Evolutionary conservation across 2,113 vertebrate genomes (phyloP), one percentile per base, ranked within the genome.

Genomic region (Odocoileus virginianus): DNA sequence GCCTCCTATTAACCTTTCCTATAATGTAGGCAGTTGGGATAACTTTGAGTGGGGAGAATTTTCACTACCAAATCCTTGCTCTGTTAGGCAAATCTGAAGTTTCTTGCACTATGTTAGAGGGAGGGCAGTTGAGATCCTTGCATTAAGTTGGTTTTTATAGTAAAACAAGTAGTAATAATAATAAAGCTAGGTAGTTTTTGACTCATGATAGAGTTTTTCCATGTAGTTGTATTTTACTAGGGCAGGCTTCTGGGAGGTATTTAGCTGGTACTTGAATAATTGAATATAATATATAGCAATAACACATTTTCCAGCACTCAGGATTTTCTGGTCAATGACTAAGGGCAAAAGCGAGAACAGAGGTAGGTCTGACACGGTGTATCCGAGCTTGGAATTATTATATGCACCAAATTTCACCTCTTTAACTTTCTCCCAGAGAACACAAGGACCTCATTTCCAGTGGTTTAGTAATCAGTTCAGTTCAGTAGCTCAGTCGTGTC

Each of bases 181-280:
- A 89, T 64, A 78, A 9, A 61, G n/a, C 4, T 82, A 9, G n/a
- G 2, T 71, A 52, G 36, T 83, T 95, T 97, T 91, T 33, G 25
- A 71, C 61, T 94, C 83, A 76, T 33, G 14, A 28, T 82, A 13
- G 36, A 30, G 15, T 83, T 81, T 92, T 95, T 82, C 25, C 17
- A 13, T 87, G 33, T 28, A 58, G 25, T 67, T 88, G 33, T 0
- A 36, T 93, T 96, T 97, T 97, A 81, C 52, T 93, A 36, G 12
- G 16, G 2, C 87, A 84, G 52, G 43, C 16, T 92, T 94, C 36
- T 97, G 25, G 36, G 33, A 83, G 82, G 11, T 92, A 4, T 54
- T 96, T 91, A 57, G n/a, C 43, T 50, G 76, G 10, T 95, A 61
- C 3, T 88, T 92, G 64, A 97, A 55, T 94, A 87, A 60, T 83